Evolutionary conservation across 2,797 vertebrate genomes (phyloP), one percentile per base, ranked within the genome.

Genomic region (Xenentodon cancila): DNA sequence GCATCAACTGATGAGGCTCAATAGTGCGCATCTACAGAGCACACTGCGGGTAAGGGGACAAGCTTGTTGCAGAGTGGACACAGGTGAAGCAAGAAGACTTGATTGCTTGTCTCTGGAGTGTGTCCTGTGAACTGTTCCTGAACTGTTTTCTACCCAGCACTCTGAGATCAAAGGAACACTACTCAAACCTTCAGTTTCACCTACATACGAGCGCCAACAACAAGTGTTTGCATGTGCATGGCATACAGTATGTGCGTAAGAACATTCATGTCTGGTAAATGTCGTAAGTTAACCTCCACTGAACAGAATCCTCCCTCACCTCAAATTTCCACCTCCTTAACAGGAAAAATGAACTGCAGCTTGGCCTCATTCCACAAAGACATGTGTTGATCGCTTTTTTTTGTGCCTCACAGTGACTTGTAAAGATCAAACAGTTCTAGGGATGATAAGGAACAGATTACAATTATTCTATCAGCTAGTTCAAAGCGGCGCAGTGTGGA

Each of bases 101-200:
- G 85, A 85, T 72, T 71, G 81, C 71, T 82, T 53, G 64, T 80
- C 75, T 73, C 51, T 80, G 73, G 69, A 87, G 83, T 87, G 85
- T 85, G 78, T 86, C 85, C 84, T 61, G 71, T 91, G 90, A 90
- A 91, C 89, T 90, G 84, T 81, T 73, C 77, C 77, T 91, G 88
- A 90, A 90, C 89, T 64, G 69, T 71, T 44, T 63, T 66, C 66
- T 64, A 47, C 64, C 76, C 54, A 18, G 60, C 32, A 25, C 63
- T 71, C 66, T 21, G 37, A 86, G 66, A 88, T 88, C 88, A 87
- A 84, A 89, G 75, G 65, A 75, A 75, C 57, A 7, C 65, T 48
- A 40, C 55, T 60, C 45, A 20, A 59, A 56, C 60, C 52, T 77
- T 75, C 48, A 51, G 65, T 68, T 62, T 64, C 70, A 75, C 66